These are phyloP conservation scores for Chiloscyllium punctatum DNA, from an alignment of 2,797 vertebrate genomes.

Conservation along the genomic window DNA sequence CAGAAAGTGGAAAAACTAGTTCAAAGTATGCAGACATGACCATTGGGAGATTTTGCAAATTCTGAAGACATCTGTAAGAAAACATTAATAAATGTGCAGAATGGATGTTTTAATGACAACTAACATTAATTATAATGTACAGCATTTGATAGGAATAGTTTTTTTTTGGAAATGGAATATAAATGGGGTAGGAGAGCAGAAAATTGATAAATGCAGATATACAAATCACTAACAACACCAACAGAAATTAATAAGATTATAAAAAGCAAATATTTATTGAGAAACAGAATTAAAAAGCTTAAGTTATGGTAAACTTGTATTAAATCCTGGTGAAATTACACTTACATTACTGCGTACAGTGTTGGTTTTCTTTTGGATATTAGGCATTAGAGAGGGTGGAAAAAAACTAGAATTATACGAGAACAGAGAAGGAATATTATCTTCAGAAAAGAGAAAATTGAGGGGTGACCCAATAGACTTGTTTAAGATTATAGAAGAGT, in stretches of 20 bases:
- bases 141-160: neutral
- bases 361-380: no score
- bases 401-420: neutral
- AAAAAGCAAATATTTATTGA: neutral
- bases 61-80: neutral
- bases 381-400: neutral
- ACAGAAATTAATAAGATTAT: neutral
- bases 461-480: neutral
- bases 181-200: neutral
- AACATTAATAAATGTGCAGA: neutral
- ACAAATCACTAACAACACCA: neutral
- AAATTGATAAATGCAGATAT: neutral
- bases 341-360: no score
- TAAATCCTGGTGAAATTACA: no score
- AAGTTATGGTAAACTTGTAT: no score
- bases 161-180: neutral
- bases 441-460: neutral
- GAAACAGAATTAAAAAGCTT: no score
- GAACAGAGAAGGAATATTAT: neutral
- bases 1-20: neutral
- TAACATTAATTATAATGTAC: neutral
- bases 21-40: neutral
- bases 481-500: neutral
- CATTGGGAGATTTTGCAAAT: neutral
- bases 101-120: no score